These are phyloP conservation scores for Lordiphosa stackelbergi DNA, from an alignment of 1,140 invertebrate species.

Conservation along the genomic window DNA sequence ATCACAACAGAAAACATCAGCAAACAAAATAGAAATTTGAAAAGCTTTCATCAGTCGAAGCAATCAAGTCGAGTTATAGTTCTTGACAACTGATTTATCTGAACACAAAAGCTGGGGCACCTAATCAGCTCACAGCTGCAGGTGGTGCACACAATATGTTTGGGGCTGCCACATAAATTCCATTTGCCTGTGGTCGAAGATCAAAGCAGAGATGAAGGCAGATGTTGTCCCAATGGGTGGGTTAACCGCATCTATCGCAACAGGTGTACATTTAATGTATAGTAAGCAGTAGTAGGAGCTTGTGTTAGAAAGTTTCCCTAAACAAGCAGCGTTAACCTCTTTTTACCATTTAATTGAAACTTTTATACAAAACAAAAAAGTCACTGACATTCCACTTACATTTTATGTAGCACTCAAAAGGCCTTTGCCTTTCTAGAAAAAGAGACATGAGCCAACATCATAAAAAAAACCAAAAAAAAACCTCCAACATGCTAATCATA, in stretches of 20 bases:
- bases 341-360: slow-evolving; percentile 59
- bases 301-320: slow-evolving; percentile 39
- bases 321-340: slow-evolving; percentile 34
- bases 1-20: slow-evolving; percentile 23
- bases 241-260: slow-evolving; percentile 27
- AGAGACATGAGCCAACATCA: slow-evolving; percentile 42
- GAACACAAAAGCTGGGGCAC: slow-evolving; percentile 9
- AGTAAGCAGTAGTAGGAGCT: slow-evolving; percentile 3
- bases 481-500: slow-evolving; percentile 53
- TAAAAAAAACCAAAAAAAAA: slow-evolving; percentile 52
- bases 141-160: slow-evolving; percentile 18
- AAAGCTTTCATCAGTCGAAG: slow-evolving; percentile 50
- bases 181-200: slow-evolving; percentile 45
- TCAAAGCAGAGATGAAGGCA: slow-evolving; percentile 49
- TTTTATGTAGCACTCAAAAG: slow-evolving; percentile 9
- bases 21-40: slow-evolving; percentile 37
- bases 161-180: slow-evolving; percentile 56
- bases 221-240: slow-evolving; percentile 24
- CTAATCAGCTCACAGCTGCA: slow-evolving; percentile 53
- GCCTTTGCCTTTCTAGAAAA: slow-evolving; percentile 23
- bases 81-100: slow-evolving; percentile 59
- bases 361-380: slow-evolving; percentile 15
- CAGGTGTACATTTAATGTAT: slow-evolving; percentile 35
- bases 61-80: slow-evolving; percentile 32
- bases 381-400: slow-evolving; percentile 43